Evolutionary conservation across 2,113 vertebrate genomes (phyloP).

Genomic region (Menura novaehollandiae): DNA sequence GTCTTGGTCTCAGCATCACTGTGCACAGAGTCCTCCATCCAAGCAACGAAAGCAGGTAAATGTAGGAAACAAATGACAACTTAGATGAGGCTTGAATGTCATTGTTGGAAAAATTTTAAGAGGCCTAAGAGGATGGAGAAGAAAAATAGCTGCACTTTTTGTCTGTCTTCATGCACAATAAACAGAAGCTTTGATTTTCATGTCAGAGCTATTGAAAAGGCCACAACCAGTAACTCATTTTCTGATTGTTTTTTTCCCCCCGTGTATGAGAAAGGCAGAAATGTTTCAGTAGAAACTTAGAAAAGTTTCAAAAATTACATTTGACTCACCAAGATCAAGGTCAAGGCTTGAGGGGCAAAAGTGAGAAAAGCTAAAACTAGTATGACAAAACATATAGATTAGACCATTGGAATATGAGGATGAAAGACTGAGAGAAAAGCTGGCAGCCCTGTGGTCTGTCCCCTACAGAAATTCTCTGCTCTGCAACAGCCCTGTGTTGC

Average conservation of each 20-base stretch:
- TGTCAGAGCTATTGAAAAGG: background rate
- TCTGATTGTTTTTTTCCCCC: background rate
- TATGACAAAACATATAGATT: background rate
- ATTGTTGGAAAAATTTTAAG: background rate
- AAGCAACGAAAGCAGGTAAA: background rate
- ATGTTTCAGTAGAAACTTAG: background rate
- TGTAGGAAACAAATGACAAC: background rate
- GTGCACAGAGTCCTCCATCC: background rate
- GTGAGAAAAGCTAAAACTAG: background rate
- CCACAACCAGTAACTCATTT: background rate
- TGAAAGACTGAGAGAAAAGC: background rate
- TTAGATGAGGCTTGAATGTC: background rate
- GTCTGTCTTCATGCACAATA: background rate
- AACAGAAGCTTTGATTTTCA: background rate
- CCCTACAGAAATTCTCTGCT: background rate
- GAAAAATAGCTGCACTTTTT: background rate
- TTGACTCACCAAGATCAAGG: background rate
- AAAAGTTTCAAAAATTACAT: background rate
- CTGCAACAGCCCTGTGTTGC: accelerated
- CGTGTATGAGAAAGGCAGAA: background rate
- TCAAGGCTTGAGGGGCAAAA: background rate
- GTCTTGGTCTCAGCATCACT: background rate
- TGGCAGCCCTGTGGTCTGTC: background rate
- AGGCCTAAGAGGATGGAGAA: background rate
- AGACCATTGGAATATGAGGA: background rate